phyloP scores from a whole-genome alignment of 2,888 invertebrate species.

The Mesodorylaimus sp. region DNA sequence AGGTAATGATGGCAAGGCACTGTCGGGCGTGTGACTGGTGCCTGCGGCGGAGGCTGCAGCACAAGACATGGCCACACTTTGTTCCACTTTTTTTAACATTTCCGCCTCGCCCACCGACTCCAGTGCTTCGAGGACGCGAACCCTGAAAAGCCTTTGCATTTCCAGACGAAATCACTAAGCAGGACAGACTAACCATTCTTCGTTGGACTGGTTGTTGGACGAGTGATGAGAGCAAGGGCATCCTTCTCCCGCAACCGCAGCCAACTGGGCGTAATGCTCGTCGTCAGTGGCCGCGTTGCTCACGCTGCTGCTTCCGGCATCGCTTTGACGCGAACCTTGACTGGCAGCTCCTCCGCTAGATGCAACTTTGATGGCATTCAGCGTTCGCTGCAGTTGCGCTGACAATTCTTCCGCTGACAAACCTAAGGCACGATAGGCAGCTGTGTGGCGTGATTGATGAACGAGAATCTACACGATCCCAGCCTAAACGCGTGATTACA shows the following conservation, averaged over 20 bases:
- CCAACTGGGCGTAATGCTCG: background rate
- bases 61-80: conserved; percentile 13
- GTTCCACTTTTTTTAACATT: conserved; percentile 21
- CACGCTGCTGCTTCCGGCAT: background rate
- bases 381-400: conserved; percentile 6
- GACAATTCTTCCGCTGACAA: conserved; percentile 11
- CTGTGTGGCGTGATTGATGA: too few relatives aligned
- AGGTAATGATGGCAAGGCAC: background rate
- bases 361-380: conserved; percentile 1
- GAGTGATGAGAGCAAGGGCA: conserved; percentile 5
- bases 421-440: too few relatives aligned
- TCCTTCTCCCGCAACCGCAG: background rate
- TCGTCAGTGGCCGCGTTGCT: background rate
- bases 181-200: background rate
- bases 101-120: conserved; percentile 25
- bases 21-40: too few relatives aligned
- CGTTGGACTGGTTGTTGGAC: background rate
- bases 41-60: too few relatives aligned
- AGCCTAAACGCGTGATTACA: too few relatives aligned
- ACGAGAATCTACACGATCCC: too few relatives aligned
- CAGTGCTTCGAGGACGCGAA: conserved; percentile 25
- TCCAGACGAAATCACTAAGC: too few relatives aligned
- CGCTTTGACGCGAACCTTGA: background rate
- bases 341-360: background rate
- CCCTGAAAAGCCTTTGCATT: too few relatives aligned